Base-by-base conservation (phyloP, 1,140 invertebrate genomes). In the Drosophila melanogaster region DNA sequence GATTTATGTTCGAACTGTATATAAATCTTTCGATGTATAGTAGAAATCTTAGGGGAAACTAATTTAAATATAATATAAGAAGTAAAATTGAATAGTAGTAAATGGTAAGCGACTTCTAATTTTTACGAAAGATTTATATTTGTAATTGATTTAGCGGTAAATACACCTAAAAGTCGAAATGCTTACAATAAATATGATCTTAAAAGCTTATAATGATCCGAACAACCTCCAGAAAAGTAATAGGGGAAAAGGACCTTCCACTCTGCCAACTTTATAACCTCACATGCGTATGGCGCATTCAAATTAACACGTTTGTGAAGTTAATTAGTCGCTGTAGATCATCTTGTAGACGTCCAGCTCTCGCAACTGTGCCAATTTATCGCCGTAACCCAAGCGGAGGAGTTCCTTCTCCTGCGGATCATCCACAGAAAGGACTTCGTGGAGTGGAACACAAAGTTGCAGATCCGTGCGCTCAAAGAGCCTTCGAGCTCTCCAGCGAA, bases 291-390 rank as follows among this genome's bases (percentile, higher is more conserved):
- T 51, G 12, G 40, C 26, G 38, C 41, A 62, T 49, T 51, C 57
- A 65, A 80, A 75, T 75, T 79, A 70, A 70, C 58, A 67, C 73
- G 67, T 54, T 77, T 54, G 33, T 47, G 76, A 72, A 79, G 62
- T n/a, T n/a, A n/a, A n/a, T 22, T 24, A 59, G 17, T 5, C 1
- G 10, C 46, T 17, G 37, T 64, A 71, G n/a, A 86, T 40, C 64
- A 86, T 26, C 14, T 35, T 38, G 12, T 64, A 54, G 12, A 86
- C 81, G 37, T 78, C 83, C 40, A 43, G 11, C n/a, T 86, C 78
- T 7, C 41, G 44, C 8, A 78, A 35, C 17, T 57, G 12, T 0
- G 12, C 17, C n/a, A 86, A 22, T 15, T 43, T 46, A 3, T 72
- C 44, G n/a, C 30, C 76, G 33, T 79, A 87, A 12, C 83, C 83